phyloP scores from a whole-genome alignment of 2,797 vertebrate genomes.

The Lophura swinhoii region DNA sequence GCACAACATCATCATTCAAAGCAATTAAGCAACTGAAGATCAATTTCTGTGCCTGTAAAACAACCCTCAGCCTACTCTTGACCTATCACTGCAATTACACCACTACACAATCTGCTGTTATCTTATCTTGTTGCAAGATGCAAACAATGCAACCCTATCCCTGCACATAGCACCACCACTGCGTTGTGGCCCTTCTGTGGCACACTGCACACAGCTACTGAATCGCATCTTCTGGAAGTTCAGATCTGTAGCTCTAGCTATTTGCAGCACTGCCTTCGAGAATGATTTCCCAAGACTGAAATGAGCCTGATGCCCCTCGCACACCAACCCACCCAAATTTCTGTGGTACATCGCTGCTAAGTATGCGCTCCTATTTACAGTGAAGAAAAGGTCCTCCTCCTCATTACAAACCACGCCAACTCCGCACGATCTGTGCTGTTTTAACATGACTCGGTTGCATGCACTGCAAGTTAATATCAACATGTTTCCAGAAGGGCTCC shows the following conservation, averaged over 20 bases:
- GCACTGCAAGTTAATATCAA: not conserved
- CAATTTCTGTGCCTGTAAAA: not conserved
- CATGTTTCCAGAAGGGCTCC: not conserved
- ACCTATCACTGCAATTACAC: not conserved
- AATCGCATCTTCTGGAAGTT: accelerated
- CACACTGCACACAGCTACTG: not conserved
- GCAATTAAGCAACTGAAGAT: not conserved
- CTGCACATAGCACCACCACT: not conserved
- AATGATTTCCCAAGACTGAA: not conserved
- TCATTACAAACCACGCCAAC: not conserved
- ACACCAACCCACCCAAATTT: no score
- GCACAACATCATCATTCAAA: not conserved
- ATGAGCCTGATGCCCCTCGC: not conserved
- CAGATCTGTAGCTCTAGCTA: not conserved
- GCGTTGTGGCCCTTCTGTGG: accelerated
- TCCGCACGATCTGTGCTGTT: not conserved
- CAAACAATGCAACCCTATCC: not conserved
- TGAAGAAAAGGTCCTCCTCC: not conserved
- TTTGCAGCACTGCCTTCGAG: not conserved
- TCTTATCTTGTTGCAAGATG: not conserved
- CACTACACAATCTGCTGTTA: not conserved
- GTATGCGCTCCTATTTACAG: no score
- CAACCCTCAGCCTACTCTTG: not conserved
- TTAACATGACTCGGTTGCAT: not conserved
- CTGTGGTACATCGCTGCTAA: accelerated